These are phyloP conservation scores for Porites lutea DNA, from an alignment of 64 coral and sea anemone genomes.

Conservation along the genomic window DNA sequence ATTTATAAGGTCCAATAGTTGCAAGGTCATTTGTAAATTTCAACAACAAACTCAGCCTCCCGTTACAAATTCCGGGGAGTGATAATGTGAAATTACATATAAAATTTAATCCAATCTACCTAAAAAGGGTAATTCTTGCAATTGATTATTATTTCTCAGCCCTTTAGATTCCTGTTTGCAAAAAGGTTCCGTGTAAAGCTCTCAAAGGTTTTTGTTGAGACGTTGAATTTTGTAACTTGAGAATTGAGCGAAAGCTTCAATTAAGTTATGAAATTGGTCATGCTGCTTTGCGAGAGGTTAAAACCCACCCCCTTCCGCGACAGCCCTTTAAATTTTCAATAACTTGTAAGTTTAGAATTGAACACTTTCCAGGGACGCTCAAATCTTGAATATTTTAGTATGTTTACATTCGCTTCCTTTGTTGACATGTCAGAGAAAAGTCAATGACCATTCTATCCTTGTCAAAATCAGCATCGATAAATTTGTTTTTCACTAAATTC, in stretches of 20 bases:
- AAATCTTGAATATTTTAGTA: conserved; percentile 91
- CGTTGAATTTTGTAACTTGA: not conserved
- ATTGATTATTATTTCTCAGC: not conserved
- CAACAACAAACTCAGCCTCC: not conserved
- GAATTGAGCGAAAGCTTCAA: not conserved
- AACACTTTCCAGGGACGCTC: conserved; percentile 65
- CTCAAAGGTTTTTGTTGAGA: not conserved
- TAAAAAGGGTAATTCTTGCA: not conserved
- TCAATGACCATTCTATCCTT: conserved; percentile 50
- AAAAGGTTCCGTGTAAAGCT: not conserved
- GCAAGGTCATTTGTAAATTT: not conserved
- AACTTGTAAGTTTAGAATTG: conserved; percentile 7
- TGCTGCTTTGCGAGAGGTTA: not conserved
- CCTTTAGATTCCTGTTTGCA: not conserved
- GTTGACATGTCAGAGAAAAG: conserved; percentile 41
- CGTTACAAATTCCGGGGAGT: not conserved
- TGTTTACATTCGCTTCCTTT: conserved; percentile 53
- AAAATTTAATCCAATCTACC: not conserved
- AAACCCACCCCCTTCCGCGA: not conserved
- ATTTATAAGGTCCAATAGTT: not conserved
- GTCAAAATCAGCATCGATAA: conserved; percentile 13
- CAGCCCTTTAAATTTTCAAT: conserved; percentile 38
- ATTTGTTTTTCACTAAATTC: conserved; percentile 19
- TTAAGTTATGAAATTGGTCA: not conserved
- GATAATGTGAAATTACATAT: not conserved